phyloP scores from a whole-genome alignment of 2,888 invertebrate species.

The Callimorpha dominula region DNA sequence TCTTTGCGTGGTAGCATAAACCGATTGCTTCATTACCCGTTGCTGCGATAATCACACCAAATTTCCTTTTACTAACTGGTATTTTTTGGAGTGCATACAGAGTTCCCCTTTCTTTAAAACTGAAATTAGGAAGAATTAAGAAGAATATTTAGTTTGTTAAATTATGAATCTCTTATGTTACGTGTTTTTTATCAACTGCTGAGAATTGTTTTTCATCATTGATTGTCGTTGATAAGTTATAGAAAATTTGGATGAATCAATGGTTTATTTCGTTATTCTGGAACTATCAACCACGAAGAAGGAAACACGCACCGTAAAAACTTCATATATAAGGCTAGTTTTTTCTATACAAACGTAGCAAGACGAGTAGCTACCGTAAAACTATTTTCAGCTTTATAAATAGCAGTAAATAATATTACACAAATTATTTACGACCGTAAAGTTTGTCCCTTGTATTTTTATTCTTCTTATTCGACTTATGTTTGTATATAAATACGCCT shows the following conservation, averaged over 20 bases:
- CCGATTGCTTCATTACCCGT: constrained; percentile 91
- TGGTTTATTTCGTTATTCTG: neutral
- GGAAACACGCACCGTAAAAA: neutral
- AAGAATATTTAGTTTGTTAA: neutral
- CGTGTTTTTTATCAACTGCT: neutral
- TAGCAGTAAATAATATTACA: too few species aligned
- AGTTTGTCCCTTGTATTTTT: too few species aligned
- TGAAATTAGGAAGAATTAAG: constrained; percentile 53
- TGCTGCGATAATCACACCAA: constrained; percentile 90
- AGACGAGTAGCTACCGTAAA: too few species aligned
- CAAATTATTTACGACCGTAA: too few species aligned
- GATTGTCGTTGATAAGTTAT: neutral
- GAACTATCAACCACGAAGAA: neutral
- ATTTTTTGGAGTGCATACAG: constrained; percentile 88
- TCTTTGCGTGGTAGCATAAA: constrained; percentile 88
- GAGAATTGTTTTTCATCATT: neutral
- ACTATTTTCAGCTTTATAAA: too few species aligned
- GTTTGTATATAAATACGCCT: too few species aligned
- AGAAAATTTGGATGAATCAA: too few species aligned
- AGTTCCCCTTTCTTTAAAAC: constrained; percentile 92
- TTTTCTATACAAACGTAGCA: too few species aligned
- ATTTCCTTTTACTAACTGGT: constrained; percentile 84
- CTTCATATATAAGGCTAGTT: too few species aligned
- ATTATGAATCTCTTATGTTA: too few species aligned
- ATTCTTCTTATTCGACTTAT: too few species aligned